Percentiles rank a stretch among this genome's conserved stretches.
These are phyloP conservation scores for Nycticebus coucang DNA, from an alignment of 2,113 vertebrate genomes.

Conservation along the genomic window DNA sequence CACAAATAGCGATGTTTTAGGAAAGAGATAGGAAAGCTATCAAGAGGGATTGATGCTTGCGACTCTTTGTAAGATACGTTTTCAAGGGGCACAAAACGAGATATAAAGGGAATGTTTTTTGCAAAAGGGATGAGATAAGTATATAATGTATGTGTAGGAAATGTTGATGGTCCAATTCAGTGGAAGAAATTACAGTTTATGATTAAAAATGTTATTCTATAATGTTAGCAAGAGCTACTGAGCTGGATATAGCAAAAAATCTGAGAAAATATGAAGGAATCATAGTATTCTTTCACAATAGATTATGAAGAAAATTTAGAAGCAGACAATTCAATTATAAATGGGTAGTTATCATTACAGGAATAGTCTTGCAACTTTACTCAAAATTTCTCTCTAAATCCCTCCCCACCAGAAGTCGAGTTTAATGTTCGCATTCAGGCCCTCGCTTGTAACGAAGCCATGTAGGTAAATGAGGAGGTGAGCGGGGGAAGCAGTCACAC, in stretches of 20 bases:
- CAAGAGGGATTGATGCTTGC: background rate
- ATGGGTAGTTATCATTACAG: background rate
- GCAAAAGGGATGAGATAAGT: background rate
- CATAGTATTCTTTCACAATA: background rate
- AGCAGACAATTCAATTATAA: background rate
- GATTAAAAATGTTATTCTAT: conserved; percentile 6
- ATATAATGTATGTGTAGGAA: background rate
- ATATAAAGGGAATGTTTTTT: background rate
- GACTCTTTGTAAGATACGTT: background rate
- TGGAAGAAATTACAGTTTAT: background rate
- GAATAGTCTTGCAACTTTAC: background rate
- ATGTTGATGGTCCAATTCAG: background rate
- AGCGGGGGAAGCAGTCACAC: background rate
- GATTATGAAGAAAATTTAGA: background rate
- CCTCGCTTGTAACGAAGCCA: background rate
- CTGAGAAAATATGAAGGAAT: background rate
- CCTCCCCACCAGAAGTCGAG: background rate
- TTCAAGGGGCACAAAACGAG: background rate
- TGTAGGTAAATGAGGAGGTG: background rate
- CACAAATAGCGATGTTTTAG: background rate
- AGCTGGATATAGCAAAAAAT: background rate
- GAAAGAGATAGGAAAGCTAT: background rate
- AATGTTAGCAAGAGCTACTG: background rate
- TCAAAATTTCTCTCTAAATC: background rate
- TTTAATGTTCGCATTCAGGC: background rate